phyloP scores from a whole-genome alignment of 2,113 vertebrate species.

The Meriones unguiculatus region DNA sequence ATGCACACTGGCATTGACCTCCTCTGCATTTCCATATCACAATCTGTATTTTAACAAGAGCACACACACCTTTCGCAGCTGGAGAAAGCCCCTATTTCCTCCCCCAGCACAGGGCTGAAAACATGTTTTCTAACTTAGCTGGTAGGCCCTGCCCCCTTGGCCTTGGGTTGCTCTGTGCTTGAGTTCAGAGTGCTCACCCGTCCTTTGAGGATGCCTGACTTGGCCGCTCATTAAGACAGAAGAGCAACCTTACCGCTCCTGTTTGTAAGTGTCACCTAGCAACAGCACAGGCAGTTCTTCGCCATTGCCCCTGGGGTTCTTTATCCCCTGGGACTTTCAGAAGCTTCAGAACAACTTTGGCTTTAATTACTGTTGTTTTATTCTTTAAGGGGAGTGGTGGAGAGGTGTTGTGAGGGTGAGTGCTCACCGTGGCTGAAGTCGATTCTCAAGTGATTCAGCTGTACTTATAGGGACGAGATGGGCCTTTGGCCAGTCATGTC shows the following conservation, averaged over 20 bases:
- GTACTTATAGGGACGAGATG: neutral
- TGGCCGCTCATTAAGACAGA: conserved; percentile 48
- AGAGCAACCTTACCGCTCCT: neutral
- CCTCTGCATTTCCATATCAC: neutral
- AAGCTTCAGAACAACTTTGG: neutral
- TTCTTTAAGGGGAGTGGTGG: neutral
- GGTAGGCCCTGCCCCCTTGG: neutral
- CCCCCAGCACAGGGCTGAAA: neutral
- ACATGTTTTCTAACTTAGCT: neutral
- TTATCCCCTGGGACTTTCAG: neutral
- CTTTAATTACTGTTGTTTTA: neutral
- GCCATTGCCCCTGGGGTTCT: conserved; percentile 30
- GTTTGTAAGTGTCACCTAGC: neutral
- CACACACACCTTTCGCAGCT: rapidly evolving
- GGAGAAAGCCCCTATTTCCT: neutral
- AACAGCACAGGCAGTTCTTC: conserved; percentile 13
- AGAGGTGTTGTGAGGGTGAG: rapidly evolving
- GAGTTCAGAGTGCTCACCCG: neutral
- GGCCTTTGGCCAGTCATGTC: neutral
- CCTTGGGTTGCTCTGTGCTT: neutral
- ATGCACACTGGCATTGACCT: rapidly evolving
- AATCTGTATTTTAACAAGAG: neutral
- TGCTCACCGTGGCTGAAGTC: neutral
- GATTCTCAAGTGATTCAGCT: neutral
- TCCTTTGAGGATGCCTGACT: conserved; percentile 14